Base-by-base conservation (phyloP, 2,797 vertebrate species). In the Myiotriccus ornatus region DNA sequence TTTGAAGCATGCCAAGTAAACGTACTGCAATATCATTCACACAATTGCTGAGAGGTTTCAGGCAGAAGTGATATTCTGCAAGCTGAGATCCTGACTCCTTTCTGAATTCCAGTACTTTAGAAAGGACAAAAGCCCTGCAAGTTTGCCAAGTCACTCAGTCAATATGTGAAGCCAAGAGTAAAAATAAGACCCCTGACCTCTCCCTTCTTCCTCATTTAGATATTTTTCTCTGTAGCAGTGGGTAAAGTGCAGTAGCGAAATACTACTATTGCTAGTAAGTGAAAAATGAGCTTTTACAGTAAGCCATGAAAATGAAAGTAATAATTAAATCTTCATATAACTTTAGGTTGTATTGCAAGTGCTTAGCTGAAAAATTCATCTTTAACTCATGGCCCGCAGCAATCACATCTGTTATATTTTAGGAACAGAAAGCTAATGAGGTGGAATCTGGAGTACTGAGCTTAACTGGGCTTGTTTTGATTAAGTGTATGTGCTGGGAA, bases 331-430 rank as follows among this genome's bases (percentile, higher is more conserved):
- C 96, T 97, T 97, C 95, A 85, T 97, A 95, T 96, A 97, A 97
- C 97, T 98, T 98, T 97, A 96, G 95, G 97, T 97, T 97, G 97
- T 92, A 97, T 97, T 97, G 97, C 97, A 97, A 98, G 95, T 97
- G 96, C 95, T 97, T 97, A 97, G 97, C 97, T 97, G 97, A 98
- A 98, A 98, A 98, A 97, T 93, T 97, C 53, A 34, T 98, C 97
- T 98, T 96, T 97, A 97, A 97, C 97, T 98, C 97, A 94, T 95
- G 98, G 98, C 98, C 98, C 86, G 96, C 97, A 98, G 98, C 97
- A 98, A 97, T 98, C 97, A 98, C 98, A 98, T 98, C 98, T 98
- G 98, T 98, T 98, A 98, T 98, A 98, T 98, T 98, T 98, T 98
- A 98, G 98, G 98, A 98, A 98, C 96, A 97, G 97, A 98, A 98